Conservation (phyloP, 2,113 vertebrate genomes). For the Acrocephalus arundinaceus region DNA sequence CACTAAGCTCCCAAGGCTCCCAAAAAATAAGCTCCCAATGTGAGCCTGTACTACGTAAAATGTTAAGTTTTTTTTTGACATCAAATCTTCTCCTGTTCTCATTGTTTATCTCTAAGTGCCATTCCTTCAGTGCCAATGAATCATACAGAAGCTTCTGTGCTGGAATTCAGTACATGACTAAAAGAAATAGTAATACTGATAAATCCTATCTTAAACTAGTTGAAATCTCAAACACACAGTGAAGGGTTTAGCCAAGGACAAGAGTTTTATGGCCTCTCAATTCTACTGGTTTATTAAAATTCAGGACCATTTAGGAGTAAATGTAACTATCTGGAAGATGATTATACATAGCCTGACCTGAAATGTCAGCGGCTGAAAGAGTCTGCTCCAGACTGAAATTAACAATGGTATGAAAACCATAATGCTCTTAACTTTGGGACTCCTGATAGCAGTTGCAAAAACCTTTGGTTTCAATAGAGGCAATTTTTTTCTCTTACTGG, state of each 20-base stretch:
- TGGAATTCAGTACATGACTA: background rate
- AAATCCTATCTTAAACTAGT: background rate
- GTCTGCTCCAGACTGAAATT: background rate
- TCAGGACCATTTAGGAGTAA: slow-evolving; percentile 14
- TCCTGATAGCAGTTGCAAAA: background rate
- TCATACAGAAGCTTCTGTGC: background rate
- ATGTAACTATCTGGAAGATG: background rate
- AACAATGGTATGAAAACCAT: background rate
- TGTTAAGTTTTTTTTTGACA: background rate
- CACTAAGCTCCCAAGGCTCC: background rate
- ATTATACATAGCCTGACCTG: background rate
- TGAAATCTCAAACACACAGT: background rate
- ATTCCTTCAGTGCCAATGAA: background rate
- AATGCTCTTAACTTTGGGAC: background rate
- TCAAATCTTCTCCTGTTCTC: background rate
- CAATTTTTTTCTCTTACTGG: background rate
- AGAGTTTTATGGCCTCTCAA: background rate
- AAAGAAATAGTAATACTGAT: background rate
- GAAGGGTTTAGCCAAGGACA: background rate
- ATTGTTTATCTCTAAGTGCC: background rate
- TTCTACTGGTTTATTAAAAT: slow-evolving; percentile 16
- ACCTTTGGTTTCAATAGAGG: background rate
- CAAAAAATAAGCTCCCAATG: background rate
- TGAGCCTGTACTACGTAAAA: background rate
- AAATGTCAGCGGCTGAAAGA: slow-evolving; percentile 11